Percentiles rank a stretch among this genome's conserved stretches.
Evolutionary conservation across 2,888 invertebrate species (phyloP).

Genomic region (Aplocera efformata): DNA sequence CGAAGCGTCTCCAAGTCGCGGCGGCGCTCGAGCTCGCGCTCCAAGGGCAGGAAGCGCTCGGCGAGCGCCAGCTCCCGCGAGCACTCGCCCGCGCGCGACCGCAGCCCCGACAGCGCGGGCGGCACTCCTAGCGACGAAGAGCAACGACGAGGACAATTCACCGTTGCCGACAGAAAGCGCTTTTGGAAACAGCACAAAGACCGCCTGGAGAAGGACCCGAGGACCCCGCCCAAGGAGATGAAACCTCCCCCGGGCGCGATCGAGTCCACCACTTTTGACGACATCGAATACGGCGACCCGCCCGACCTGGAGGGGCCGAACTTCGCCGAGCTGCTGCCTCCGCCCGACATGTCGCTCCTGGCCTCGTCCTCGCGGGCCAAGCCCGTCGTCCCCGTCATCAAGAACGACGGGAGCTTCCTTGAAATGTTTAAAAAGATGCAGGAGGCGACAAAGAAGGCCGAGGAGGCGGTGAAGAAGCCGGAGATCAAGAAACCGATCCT

Average conservation of each 20-base stretch:
- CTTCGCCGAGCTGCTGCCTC: constrained; percentile 52
- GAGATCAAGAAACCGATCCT: constrained; percentile 67
- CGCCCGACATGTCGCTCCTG: constrained; percentile 20
- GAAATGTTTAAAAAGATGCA: constrained; percentile 96
- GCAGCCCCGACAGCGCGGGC: constrained; percentile 43
- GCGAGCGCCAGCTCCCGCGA: constrained; percentile 35
- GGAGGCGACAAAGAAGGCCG: constrained; percentile 78
- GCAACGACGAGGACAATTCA: constrained; percentile 69
- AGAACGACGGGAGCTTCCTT: constrained; percentile 94
- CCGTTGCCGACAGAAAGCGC: constrained; percentile 68
- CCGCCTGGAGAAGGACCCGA: constrained; percentile 49
- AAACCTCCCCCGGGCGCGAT: constrained; percentile 67
- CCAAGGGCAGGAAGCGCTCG: constrained; percentile 41
- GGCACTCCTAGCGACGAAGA: constrained; percentile 61
- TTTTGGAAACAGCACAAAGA: constrained; percentile 68
- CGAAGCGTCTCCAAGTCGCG: constrained; percentile 40
- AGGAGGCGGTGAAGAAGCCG: constrained; percentile 56
- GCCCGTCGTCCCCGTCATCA: constrained; percentile 82
- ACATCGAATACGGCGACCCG: constrained; percentile 67
- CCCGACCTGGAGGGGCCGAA: constrained; percentile 73
- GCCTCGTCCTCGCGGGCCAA: constrained; percentile 70
- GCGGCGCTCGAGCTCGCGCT: constrained; percentile 47
- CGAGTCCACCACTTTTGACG: constrained; percentile 55
- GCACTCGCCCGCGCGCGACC: constrained; percentile 46
- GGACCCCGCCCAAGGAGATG: constrained; percentile 57